Percentiles rank a stretch among this genome's conserved stretches.
phyloP scores from a whole-genome alignment of 1,140 invertebrate genomes.

The Musca domestica region DNA sequence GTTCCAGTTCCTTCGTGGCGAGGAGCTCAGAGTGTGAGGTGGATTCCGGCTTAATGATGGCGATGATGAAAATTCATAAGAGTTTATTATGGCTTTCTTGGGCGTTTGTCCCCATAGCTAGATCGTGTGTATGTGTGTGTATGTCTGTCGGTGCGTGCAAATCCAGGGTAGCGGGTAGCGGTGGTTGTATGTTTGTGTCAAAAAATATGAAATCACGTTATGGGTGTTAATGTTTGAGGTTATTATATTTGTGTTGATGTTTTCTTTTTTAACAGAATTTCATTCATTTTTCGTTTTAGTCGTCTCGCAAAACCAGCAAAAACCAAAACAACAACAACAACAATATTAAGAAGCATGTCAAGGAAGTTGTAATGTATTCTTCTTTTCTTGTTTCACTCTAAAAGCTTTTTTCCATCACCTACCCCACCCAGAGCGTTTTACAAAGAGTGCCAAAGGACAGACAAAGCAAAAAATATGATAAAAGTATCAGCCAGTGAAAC shows the following conservation, averaged over 20 bases:
- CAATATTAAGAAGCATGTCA: too few species aligned
- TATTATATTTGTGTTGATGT: slow-evolving; percentile 15
- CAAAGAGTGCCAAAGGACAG: not conserved
- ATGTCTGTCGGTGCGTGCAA: too few species aligned
- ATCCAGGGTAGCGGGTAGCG: not conserved
- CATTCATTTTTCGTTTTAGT: slow-evolving; percentile 3
- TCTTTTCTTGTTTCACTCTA: slow-evolving; percentile 4
- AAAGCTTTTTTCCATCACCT: slow-evolving; percentile 2
- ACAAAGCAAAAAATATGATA: not conserved
- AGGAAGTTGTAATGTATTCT: not conserved
- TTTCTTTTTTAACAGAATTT: slow-evolving; percentile 1
- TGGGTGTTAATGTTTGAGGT: slow-evolving; percentile 17
- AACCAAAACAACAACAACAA: too few species aligned
- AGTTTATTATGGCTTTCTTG: not conserved
- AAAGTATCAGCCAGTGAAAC: not conserved
- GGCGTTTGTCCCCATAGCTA: too few species aligned
- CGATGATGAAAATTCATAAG: slow-evolving; percentile 13
- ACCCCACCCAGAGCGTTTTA: not conserved
- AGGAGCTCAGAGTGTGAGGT: too few species aligned
- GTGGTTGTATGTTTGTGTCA: slow-evolving; percentile 8
- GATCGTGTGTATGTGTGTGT: too few species aligned
- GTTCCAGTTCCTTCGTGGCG: too few species aligned
- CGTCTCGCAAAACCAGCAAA: too few species aligned
- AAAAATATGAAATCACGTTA: slow-evolving; percentile 21
- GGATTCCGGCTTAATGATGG: not conserved